phyloP scores from a whole-genome alignment of 2,888 invertebrate species.

The Erynnis tages region DNA sequence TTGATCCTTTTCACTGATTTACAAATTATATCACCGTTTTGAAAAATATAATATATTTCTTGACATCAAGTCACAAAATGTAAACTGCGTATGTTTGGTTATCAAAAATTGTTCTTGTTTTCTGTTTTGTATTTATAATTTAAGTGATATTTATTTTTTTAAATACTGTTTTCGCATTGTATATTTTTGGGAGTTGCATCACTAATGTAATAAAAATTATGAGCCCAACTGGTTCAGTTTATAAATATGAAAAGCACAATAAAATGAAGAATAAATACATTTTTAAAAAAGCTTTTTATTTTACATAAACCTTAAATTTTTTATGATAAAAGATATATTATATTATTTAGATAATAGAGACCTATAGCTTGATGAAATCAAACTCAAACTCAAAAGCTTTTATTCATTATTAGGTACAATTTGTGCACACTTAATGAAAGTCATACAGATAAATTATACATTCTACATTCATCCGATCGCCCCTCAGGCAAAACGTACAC shows the following conservation, averaged over 20 bases:
- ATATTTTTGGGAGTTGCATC: conserved; percentile 57
- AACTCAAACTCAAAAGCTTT: too few relatives aligned
- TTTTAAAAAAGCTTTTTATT: conserved; percentile 55
- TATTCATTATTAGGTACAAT: too few relatives aligned
- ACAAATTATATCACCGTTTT: background rate
- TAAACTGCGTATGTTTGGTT: conserved; percentile 36
- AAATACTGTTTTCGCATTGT: conserved; percentile 57
- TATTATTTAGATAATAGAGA: too few relatives aligned
- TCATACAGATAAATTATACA: too few relatives aligned
- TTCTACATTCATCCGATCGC: too few relatives aligned
- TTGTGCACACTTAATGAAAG: too few relatives aligned
- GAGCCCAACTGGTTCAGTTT: conserved; percentile 57
- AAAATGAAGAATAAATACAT: conserved; percentile 79
- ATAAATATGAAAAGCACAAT: conserved; percentile 78
- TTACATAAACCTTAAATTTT: background rate
- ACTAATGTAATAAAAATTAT: conserved; percentile 62
- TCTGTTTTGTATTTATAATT: conserved; percentile 45
- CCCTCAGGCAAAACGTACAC: too few relatives aligned
- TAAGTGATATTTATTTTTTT: conserved; percentile 67
- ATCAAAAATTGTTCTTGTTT: conserved; percentile 48
- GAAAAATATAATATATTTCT: background rate
- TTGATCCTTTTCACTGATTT: background rate
- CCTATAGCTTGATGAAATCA: too few relatives aligned
- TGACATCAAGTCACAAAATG: background rate
- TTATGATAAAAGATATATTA: too few relatives aligned